Conservation (phyloP, 2,888 invertebrate species). For the Tineola bisselliella region DNA sequence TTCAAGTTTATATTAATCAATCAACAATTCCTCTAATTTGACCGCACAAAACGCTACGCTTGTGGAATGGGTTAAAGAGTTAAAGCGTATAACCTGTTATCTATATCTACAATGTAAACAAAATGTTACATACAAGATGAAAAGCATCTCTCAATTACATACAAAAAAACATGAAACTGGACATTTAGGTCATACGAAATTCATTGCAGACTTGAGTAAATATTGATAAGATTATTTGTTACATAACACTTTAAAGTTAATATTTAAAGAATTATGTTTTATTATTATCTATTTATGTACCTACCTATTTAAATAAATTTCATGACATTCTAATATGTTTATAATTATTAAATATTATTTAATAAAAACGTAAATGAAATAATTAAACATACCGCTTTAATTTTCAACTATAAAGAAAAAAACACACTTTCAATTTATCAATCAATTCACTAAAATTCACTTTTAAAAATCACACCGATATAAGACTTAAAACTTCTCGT, state of each 20-base stretch:
- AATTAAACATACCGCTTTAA: background rate
- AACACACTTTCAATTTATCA: no score
- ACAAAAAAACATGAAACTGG: background rate
- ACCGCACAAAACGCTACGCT: background rate
- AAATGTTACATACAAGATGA: constrained; percentile 15
- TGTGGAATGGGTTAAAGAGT: constrained; percentile 40
- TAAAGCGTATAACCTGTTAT: constrained; percentile 28
- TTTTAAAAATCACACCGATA: background rate
- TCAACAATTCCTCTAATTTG: no score
- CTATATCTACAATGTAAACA: constrained; percentile 17
- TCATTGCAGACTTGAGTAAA: background rate
- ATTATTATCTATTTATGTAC: background rate
- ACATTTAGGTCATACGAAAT: background rate
- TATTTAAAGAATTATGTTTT: background rate
- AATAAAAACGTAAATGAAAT: background rate
- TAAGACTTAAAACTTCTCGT: background rate
- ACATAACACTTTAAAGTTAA: background rate
- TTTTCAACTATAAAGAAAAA: background rate
- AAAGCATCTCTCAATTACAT: background rate
- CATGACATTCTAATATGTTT: background rate
- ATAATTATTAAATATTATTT: background rate
- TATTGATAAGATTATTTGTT: background rate
- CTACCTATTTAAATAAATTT: background rate
- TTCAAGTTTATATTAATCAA: no score
- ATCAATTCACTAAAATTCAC: background rate